Evolutionary conservation across 2,797 vertebrate genomes (phyloP).

Genomic region (Cossypha dichroa): DNA sequence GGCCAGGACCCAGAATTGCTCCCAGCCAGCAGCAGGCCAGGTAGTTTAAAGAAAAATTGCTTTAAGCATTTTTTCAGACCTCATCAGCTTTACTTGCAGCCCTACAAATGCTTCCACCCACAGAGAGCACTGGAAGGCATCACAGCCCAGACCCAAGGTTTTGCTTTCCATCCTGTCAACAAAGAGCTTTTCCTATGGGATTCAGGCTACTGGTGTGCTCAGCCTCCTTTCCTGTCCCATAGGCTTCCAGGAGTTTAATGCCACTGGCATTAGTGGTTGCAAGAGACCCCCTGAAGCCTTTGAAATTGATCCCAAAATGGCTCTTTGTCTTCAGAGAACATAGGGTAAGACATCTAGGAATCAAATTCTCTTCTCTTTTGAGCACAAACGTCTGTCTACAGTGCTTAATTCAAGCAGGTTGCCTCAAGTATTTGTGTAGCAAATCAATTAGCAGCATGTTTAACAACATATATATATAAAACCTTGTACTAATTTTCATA

Average conservation of each 20-base stretch:
- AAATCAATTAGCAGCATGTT: constrained; percentile 60
- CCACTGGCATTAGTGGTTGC: not conserved
- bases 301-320: not conserved
- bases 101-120: not conserved
- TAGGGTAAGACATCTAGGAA: not conserved
- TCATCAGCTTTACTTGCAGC: not conserved
- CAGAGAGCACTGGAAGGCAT: not conserved
- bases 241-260: not conserved
- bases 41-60: not conserved
- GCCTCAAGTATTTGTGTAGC: constrained; percentile 20
- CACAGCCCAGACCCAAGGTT: not conserved
- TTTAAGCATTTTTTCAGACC: not conserved
- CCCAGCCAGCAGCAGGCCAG: not conserved
- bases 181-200: not conserved
- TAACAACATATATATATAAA: constrained; percentile 37
- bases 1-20: not conserved
- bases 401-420: constrained; percentile 39
- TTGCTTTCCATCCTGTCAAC: not conserved
- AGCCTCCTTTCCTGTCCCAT: not conserved
- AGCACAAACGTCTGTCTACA: not conserved
- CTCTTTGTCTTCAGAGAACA: not conserved
- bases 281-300: not conserved
- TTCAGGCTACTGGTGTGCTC: not conserved
- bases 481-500: constrained; percentile 17
- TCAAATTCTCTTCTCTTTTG: not conserved